Evolutionary conservation across 2,797 vertebrate genomes (phyloP), one percentile per base, ranked within the genome.

Genomic region (Oophaga sylvatica): DNA sequence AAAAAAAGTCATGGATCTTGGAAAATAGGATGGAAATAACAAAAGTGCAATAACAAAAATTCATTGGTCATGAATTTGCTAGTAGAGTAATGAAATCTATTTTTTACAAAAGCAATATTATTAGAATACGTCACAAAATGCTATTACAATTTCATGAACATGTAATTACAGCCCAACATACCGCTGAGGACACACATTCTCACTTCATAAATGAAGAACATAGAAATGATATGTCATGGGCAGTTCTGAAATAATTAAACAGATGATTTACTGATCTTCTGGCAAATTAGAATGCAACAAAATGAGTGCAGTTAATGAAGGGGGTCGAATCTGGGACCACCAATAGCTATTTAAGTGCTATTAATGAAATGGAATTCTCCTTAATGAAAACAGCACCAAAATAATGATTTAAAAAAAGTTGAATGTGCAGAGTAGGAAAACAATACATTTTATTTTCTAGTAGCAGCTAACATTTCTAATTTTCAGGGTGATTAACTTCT

Each of bases 401-500:
- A 82, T 78, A 82, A 85, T 81, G 79, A 85, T 57, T 83, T 62
- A 67, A 62, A 53, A 68, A 71, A 70, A 48, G 84, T 63, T 62
- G 35, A n/a, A 60, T 85, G 70, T 62, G 53, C 79, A 70, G 75
- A 89, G 75, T 89, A n/a, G 53, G 77, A 85, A 78, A 53, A 86
- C 87, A 67, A 86, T 86, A 85, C 79, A 77, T 89, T 89, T 89
- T 89, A 77, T 77, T 89, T 82, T 85, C 87, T 89, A 85, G 87
- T 82, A 86, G 87, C 87, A 67, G 83, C 81, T 70, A 89, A 83
- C 87, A 86, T 89, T 89, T 89, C 87, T 86, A 89, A 89, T 89
- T 86, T 89, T 85, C 87, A 89, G 87, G 87, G 87, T 89, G 87
- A 89, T 89, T 89, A 89, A 85, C 87, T 89, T 89, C 84, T 85